Percentiles rank a stretch among this genome's conserved stretches.
Evolutionary conservation across 2,113 vertebrate genomes (phyloP).

Genomic region (Telmatochromis sp.): DNA sequence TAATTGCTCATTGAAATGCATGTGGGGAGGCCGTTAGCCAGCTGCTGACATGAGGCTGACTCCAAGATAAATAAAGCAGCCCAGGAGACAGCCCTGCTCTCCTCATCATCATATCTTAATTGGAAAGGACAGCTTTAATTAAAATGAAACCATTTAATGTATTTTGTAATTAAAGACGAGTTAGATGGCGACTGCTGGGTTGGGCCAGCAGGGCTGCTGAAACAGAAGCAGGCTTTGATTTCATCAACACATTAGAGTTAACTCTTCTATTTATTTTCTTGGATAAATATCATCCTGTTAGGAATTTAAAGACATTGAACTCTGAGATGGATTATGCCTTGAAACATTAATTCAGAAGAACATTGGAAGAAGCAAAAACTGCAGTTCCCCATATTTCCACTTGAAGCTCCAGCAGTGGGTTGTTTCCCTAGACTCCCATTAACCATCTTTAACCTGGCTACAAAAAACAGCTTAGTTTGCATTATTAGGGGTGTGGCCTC

Average conservation of each 20-base stretch:
- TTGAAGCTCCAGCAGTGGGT: not conserved
- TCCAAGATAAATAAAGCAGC: constrained; percentile 4
- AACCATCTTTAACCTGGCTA: not conserved
- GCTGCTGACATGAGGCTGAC: constrained; percentile 10
- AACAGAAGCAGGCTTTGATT: not conserved
- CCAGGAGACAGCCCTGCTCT: not conserved
- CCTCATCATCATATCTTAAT: constrained; percentile 33
- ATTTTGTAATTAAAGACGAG: constrained; percentile 29
- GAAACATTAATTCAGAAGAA: not conserved
- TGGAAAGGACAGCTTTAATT: constrained; percentile 31
- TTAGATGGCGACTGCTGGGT: not conserved
- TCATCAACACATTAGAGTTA: not conserved
- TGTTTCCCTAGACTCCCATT: not conserved
- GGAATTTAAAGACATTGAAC: not conserved
- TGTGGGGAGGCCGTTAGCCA: not conserved
- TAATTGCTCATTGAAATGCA: constrained; percentile 10
- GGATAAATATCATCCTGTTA: fast-evolving
- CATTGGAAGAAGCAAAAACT: not conserved
- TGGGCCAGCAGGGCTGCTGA: not conserved
- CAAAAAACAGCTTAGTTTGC: not conserved
- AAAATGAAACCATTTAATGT: constrained; percentile 23
- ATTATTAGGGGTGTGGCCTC: not conserved
- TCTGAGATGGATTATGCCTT: not conserved
- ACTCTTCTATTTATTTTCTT: not conserved
- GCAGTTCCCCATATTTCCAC: not conserved